phyloP scores from a whole-genome alignment of 2,113 vertebrate species.

The Cygnus atratus region DNA sequence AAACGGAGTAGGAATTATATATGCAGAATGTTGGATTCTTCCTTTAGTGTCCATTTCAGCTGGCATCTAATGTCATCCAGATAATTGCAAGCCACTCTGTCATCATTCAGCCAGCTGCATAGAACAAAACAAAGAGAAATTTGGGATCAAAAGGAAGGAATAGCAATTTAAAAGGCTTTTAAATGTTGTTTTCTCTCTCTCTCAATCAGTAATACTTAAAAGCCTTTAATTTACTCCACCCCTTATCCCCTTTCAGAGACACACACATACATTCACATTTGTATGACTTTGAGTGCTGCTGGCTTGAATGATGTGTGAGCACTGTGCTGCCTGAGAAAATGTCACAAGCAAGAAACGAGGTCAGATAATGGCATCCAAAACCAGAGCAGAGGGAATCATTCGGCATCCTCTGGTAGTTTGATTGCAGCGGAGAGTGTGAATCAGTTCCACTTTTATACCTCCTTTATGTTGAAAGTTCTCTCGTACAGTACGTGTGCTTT shows the following conservation, averaged over 20 bases:
- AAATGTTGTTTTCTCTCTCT: slow-evolving; percentile 81
- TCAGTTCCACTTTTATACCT: slow-evolving; percentile 35
- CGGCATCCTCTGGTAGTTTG: slow-evolving; percentile 51
- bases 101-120: slow-evolving; percentile 78
- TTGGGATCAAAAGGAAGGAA: slow-evolving; percentile 72
- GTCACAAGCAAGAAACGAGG: slow-evolving; percentile 61
- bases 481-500: slow-evolving; percentile 14
- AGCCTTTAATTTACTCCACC: slow-evolving; percentile 70
- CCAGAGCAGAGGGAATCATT: slow-evolving; percentile 64
- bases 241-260: neutral
- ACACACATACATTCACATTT: slow-evolving; percentile 25
- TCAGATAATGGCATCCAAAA: slow-evolving; percentile 65
- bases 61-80: slow-evolving; percentile 75
- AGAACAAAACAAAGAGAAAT: slow-evolving; percentile 80
- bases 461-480: slow-evolving; percentile 43
- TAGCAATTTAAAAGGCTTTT: slow-evolving; percentile 79
- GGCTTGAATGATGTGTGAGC: slow-evolving; percentile 39
- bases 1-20: slow-evolving; percentile 74
- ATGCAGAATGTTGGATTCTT: slow-evolving; percentile 71
- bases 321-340: slow-evolving; percentile 60
- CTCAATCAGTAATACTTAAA: slow-evolving; percentile 77
- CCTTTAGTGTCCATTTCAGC: slow-evolving; percentile 83
- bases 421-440: slow-evolving; percentile 59
- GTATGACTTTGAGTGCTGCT: slow-evolving; percentile 51
- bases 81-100: slow-evolving; percentile 77